Evolutionary conservation across 2,888 invertebrate genomes (phyloP), one percentile per base, ranked within the genome.

Genomic region (Limenitis camilla): DNA sequence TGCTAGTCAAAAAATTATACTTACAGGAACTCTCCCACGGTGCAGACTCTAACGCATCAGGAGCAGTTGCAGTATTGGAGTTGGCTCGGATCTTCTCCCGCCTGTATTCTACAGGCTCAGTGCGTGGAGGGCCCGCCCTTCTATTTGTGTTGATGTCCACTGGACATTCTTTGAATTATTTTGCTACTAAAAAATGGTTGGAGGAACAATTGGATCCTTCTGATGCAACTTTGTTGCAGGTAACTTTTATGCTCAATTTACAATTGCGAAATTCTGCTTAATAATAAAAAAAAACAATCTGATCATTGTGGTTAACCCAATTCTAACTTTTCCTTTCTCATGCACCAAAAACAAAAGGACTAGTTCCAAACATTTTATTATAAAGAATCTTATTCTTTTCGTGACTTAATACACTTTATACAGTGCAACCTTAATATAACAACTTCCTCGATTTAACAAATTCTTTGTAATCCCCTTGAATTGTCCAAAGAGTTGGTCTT

Each of bases 151-250:
- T 98, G 50, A 92, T 96, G 30, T 97, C 97, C 19, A 95, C 94
- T 39, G 99, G 99, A 4, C 94, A 96, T 74, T 89, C 94, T 36
- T 82, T 93, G 6, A 99, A 98, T 87, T 99, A 96, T 74, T 95
- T 96, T 77, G 97, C 98, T 0, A 93, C 95, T 39, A 97, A 98
- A 81, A 96, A 96, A 70, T 99, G 97, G 96, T 88, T 99, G 9
- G 97, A 98, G 71, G 96, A 97, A 71, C 95, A 96, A 70, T 76
- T 96, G 56, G 98, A 99, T 72, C 92, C 91, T 0, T 77, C 90
- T 10, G 93, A 94, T 62, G 90, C 91, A 40, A 90, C 92, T 1
- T 71, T 92, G 42, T 84, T 93, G 59, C 95, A 94, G 90, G 96
- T 95, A 77, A 66, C 9, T 8, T 7, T 27, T 19, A 19, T 33